A percentile compares a stretch with the other conserved stretches of the same genome.
These are phyloP conservation scores for Steromphala cineraria DNA, from an alignment of 2,888 invertebrate species.

Conservation along the genomic window DNA sequence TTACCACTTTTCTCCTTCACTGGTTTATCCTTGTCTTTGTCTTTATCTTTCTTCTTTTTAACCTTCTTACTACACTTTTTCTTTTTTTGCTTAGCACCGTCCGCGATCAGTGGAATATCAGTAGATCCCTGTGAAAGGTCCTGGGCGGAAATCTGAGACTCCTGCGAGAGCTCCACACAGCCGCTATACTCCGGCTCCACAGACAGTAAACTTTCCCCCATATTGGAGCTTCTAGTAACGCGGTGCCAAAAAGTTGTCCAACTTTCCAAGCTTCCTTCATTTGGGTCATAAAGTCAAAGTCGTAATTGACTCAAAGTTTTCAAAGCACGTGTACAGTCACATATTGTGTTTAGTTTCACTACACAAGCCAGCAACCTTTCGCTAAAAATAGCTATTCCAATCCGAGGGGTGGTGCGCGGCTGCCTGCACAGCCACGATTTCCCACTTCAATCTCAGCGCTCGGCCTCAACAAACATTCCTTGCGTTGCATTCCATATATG, in stretches of 20 bases:
- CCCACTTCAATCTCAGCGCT: slow-evolving; percentile 36
- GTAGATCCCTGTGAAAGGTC: slow-evolving; percentile 38
- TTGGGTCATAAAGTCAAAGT: slow-evolving; percentile 15
- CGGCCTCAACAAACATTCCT: slow-evolving; percentile 55
- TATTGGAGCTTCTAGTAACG: not conserved
- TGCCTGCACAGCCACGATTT: slow-evolving; percentile 41
- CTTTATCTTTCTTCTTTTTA: slow-evolving; percentile 50
- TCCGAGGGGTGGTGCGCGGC: slow-evolving; percentile 40
- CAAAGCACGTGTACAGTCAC: not conserved
- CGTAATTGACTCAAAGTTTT: not conserved
- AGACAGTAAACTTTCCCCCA: slow-evolving; percentile 27
- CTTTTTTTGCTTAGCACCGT: slow-evolving; percentile 34
- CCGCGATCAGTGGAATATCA: slow-evolving; percentile 21
- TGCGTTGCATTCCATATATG: slow-evolving; percentile 67
- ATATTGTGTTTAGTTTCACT: not conserved
- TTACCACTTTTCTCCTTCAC: slow-evolving; percentile 33
- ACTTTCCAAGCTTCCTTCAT: not conserved
- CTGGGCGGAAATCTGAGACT: slow-evolving; percentile 38
- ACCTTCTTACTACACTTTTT: slow-evolving; percentile 44
- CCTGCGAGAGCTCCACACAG: slow-evolving; percentile 44
- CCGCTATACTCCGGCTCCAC: slow-evolving; percentile 36
- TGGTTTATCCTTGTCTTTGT: slow-evolving; percentile 37
- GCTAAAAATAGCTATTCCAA: slow-evolving; percentile 34
- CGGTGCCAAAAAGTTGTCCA: not conserved
- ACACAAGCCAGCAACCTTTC: slow-evolving; percentile 8